Evolutionary conservation across 2,113 vertebrate species (phyloP), one percentile per base, ranked within the genome.

Genomic region (Ondatra zibethicus): DNA sequence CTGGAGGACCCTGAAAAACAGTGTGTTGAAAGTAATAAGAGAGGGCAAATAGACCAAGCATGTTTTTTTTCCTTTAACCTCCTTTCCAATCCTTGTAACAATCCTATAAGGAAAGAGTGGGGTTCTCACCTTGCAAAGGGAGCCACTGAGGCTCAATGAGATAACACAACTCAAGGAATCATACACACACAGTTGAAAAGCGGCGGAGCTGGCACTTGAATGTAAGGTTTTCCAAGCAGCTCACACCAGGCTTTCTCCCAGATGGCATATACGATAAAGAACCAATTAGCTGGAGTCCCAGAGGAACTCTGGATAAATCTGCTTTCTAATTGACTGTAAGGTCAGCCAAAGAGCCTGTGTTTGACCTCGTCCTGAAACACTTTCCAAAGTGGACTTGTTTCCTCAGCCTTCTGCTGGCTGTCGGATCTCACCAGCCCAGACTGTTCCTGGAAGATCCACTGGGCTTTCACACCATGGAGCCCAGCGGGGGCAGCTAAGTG

Each of bases 1-100:
- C 99, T 0, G 99, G 99, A 5, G 98, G 98, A 95, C 99, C 99
- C 99, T 99, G 97, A 47, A 95, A 91, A 58, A 61, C 55, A 33
- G 0, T 77, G 39, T 61, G 58, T 98, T 96, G 97, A 97, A 96
- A 96, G 39, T 0, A 21, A 36, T 8, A 5, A 45, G 63, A 31
- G 3, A 39, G 25, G 31, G n/a, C 31, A 19, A 84, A 88, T 36
- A 33, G 2, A 85, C 0, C 45, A 58, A 1, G 1, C 1, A 9
- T 39, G 61, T 21, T 82, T 21, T 88, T 12, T 9, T 1, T 31
- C 9, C 25, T 47, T 81, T 76, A 58, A 58, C 58, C 58, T 21
- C 58, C 58, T 89, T 19, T 94, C 82, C 23, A 63, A 19, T 87
- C 50, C 47, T 81, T 10, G 39, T 5, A 42, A 52, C 29, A 25